Percentiles rank a stretch among this genome's conserved stretches.
phyloP scores from a whole-genome alignment of 2,113 vertebrate species.

The Aphyosemion australe region DNA sequence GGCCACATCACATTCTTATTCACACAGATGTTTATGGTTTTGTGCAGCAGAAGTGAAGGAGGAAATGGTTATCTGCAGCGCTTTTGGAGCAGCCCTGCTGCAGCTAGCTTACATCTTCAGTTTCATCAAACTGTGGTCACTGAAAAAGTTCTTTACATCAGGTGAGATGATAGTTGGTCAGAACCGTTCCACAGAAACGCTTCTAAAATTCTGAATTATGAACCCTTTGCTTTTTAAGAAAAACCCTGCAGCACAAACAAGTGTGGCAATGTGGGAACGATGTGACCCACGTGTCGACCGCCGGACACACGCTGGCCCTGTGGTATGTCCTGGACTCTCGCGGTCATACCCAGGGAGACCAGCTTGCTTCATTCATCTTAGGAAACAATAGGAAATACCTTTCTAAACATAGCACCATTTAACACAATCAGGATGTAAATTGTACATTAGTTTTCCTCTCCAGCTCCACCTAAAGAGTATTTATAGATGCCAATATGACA shows the following conservation, averaged over 20 bases:
- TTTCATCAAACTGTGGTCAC: too few species aligned
- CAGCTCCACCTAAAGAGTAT: slow-evolving; percentile 73
- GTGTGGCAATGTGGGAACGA: slow-evolving; percentile 51
- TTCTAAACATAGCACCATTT: slow-evolving; percentile 79
- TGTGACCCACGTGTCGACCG: slow-evolving; percentile 57
- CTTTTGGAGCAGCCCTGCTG: too few species aligned
- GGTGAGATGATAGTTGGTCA: too few species aligned
- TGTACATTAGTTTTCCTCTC: slow-evolving; percentile 74
- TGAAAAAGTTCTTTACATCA: too few species aligned
- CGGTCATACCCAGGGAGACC: slow-evolving; percentile 61
- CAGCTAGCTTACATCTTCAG: too few species aligned
- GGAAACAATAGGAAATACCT: slow-evolving; percentile 79
- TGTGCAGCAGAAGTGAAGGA: too few species aligned
- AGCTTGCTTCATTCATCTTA: slow-evolving; percentile 71
- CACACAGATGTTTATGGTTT: too few species aligned
- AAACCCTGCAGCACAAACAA: too few species aligned
- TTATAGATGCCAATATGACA: slow-evolving; percentile 72
- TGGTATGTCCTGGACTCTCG: slow-evolving; percentile 67
- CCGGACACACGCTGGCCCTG: slow-evolving; percentile 54
- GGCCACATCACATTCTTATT: too few species aligned
- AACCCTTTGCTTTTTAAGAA: too few species aligned
- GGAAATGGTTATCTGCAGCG: too few species aligned
- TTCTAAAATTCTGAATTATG: not conserved
- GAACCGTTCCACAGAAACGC: too few species aligned
- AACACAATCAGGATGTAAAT: slow-evolving; percentile 81